These are phyloP conservation scores for Leptodactylus fuscus DNA, from an alignment of 2,113 vertebrate species.

Conservation along the genomic window DNA sequence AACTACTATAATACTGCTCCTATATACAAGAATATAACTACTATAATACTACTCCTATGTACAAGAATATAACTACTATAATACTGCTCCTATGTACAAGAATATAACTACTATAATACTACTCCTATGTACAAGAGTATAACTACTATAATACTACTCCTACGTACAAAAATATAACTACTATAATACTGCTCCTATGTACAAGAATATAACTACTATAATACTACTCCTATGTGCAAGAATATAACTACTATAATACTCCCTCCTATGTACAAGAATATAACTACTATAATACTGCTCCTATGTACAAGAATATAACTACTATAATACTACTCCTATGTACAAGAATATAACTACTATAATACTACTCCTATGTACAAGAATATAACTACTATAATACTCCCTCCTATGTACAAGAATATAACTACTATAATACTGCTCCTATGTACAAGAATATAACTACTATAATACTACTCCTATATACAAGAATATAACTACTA, in stretches of 20 bases:
- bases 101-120: slow-evolving; percentile 17
- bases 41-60: not conserved
- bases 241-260: slow-evolving; percentile 18
- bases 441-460: slow-evolving; percentile 4
- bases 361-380: slow-evolving; percentile 8
- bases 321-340: not conserved
- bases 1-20: not conserved
- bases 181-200: slow-evolving; percentile 7
- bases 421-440: slow-evolving; percentile 15
- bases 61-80: slow-evolving; percentile 6
- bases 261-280: not conserved
- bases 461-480: not conserved
- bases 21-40: slow-evolving; percentile 1
- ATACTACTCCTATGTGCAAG: not conserved
- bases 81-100: not conserved
- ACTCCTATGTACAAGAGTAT: slow-evolving; percentile 3
- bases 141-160: not conserved
- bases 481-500: not conserved
- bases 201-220: slow-evolving; percentile 6
- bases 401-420: not conserved
- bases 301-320: slow-evolving; percentile 4
- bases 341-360: slow-evolving; percentile 17
- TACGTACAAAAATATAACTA: not conserved
- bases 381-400: slow-evolving; percentile 15
- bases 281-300: slow-evolving; percentile 5